A percentile compares a stretch with the other conserved stretches of the same genome.
phyloP scores from a whole-genome alignment of 2,888 invertebrate species.

The Serrognathus titanus region DNA sequence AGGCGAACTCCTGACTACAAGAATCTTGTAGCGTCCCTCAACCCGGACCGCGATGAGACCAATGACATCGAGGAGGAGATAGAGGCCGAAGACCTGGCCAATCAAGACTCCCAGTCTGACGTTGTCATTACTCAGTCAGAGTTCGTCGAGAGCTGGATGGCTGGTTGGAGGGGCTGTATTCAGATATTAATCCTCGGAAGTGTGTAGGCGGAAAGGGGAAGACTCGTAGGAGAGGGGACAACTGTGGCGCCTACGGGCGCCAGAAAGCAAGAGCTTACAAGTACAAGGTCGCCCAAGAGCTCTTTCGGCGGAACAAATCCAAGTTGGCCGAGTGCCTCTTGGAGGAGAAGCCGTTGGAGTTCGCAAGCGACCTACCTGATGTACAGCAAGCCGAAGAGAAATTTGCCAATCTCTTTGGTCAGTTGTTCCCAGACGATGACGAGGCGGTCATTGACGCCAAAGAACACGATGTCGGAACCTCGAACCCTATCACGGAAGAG shows the following conservation, averaged over 20 bases:
- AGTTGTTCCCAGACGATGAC: constrained; percentile 2
- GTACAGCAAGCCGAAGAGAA: not conserved
- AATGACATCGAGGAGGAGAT: not conserved
- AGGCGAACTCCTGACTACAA: not conserved
- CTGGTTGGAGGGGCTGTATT: not conserved
- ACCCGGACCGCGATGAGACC: not conserved
- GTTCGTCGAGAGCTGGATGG: not conserved
- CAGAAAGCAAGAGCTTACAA: not conserved
- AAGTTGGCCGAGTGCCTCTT: not conserved
- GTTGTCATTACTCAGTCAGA: not conserved
- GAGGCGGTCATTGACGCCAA: constrained; percentile 1
- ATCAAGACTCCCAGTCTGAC: not conserved
- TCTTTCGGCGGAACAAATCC: not conserved
- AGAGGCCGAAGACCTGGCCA: not conserved
- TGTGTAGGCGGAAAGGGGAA: not conserved
- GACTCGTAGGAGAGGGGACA: not conserved
- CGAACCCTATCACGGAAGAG: constrained; percentile 1
- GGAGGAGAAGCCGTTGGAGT: not conserved
- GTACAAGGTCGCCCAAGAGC: constrained; percentile 6
- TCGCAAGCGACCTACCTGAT: not conserved
- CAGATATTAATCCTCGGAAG: not conserved
- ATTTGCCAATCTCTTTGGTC: constrained; percentile 4
- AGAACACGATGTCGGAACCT: not conserved
- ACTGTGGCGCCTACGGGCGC: not conserved
- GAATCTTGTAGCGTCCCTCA: not conserved